Conservation (phyloP, 2,113 vertebrate genomes). For the Melanerpes aurifrons region DNA sequence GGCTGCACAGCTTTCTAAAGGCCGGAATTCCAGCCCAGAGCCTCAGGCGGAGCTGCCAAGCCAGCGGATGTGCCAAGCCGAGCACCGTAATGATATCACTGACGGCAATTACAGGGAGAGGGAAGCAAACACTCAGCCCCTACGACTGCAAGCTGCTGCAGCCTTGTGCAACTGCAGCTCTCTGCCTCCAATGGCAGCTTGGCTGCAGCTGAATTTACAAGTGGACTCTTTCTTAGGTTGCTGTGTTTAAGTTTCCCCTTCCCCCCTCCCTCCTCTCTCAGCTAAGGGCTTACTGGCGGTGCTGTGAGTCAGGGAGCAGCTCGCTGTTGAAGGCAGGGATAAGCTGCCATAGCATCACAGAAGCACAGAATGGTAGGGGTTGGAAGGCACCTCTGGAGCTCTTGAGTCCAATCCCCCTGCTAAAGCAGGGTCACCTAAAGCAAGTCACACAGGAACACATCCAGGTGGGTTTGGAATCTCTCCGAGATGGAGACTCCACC, state of each 20-base stretch:
- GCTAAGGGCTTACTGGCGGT: not conserved
- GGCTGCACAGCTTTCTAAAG: slow-evolving; percentile 5
- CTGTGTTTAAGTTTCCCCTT: not conserved
- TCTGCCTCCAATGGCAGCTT: not conserved
- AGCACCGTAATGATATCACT: slow-evolving; percentile 48
- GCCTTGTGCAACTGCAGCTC: not conserved
- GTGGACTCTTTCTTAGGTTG: slow-evolving; percentile 12
- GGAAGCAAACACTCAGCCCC: slow-evolving; percentile 41
- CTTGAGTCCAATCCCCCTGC: too few species aligned
- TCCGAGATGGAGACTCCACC: too few species aligned
- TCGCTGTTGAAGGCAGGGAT: not conserved
- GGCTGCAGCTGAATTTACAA: not conserved
- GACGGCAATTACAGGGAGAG: slow-evolving; percentile 10
- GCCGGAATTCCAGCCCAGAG: not conserved
- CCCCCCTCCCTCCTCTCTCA: not conserved
- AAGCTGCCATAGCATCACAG: too few species aligned
- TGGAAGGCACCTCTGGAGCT: too few species aligned
- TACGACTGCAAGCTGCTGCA: slow-evolving; percentile 29
- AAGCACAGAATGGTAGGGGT: too few species aligned
- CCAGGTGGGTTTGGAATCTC: too few species aligned
- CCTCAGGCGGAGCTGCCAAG: slow-evolving; percentile 20
- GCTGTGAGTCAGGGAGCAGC: rapidly evolving
- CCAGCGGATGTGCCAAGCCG: slow-evolving; percentile 49
- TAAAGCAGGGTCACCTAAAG: too few species aligned
- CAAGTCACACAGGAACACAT: too few species aligned